Evolutionary conservation across 1,140 invertebrate genomes (phyloP), one percentile per base, ranked within the genome.

Genomic region (Leptopilina boulardi): DNA sequence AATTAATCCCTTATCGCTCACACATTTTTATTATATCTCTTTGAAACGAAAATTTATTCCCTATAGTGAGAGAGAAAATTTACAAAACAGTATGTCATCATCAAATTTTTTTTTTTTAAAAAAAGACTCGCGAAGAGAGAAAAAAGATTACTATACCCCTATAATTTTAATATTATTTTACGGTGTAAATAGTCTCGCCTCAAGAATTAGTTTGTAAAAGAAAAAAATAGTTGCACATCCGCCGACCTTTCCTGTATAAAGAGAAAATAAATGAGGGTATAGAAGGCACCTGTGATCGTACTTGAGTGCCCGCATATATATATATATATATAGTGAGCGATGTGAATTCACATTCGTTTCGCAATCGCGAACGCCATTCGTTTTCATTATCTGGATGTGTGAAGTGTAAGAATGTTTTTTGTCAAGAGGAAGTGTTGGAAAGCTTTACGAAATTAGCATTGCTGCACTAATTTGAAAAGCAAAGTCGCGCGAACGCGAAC

Each of bases 191-290:
- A n/a, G n/a, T n/a, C n/a, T n/a, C n/a, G n/a, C n/a, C n/a, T n/a
- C n/a, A n/a, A n/a, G n/a, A n/a, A n/a, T n/a, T n/a, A n/a, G n/a
- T 73, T 47, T 56, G 47, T 77, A 79, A 77, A 56, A 71, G 66
- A 66, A 21, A 10, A 3, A 18, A 66, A 66, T 51, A 51, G 47
- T n/a, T 18, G 8, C 47, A 51, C 59, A 66, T 66, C 59, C 59
- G 59, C 59, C 59, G 26, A 66, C 59, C 23, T 66, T 59, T 66
- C 15, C 59, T 30, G 26, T 59, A 2, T 9, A 9, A 8, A 38
- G 9, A 38, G 11, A 59, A 23, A 66, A 51, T 51, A 51, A 54
- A 30, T 66, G 23, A 30, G 59, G 23, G 59, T 66, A 30, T 8
- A 30, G 56, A 66, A 23, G 59, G 26, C 59, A 66, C 59, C 59